These are phyloP conservation scores for Oophaga sylvatica DNA, from an alignment of 2,797 vertebrate genomes.

Conservation along the genomic window DNA sequence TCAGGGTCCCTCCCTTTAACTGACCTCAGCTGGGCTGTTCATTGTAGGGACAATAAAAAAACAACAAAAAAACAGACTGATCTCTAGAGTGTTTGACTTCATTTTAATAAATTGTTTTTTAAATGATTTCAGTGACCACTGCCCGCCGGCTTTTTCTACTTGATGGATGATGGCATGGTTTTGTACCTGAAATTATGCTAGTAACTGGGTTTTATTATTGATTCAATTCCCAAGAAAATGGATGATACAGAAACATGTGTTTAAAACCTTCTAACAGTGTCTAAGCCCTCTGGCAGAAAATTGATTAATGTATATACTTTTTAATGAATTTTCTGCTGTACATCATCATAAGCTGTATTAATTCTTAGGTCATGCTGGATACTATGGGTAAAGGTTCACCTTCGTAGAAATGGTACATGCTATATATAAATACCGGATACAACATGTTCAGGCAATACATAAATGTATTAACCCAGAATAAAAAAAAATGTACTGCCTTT, in stretches of 20 bases:
- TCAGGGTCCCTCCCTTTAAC: constrained; percentile 37
- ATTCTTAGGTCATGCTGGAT: constrained; percentile 52
- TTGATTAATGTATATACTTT: constrained; percentile 63
- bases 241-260: constrained; percentile 64
- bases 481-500: not conserved
- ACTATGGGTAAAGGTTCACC: constrained; percentile 46
- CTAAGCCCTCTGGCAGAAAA: constrained; percentile 63
- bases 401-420: constrained; percentile 35
- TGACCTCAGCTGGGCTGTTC: constrained; percentile 54
- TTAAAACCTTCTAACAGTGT: constrained; percentile 63
- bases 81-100: constrained; percentile 58
- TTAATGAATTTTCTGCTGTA: constrained; percentile 63
- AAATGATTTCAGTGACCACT: constrained; percentile 62
- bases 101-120: constrained; percentile 62
- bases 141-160: constrained; percentile 60
- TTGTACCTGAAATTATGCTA: constrained; percentile 62
- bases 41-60: constrained; percentile 50
- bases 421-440: constrained; percentile 6
- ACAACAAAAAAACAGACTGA: constrained; percentile 53
- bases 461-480: not conserved
- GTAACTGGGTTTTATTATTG: constrained; percentile 63
- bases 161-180: constrained; percentile 61
- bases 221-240: constrained; percentile 63
- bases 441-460: constrained; percentile 1
- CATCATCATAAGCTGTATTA: constrained; percentile 61